Base-by-base conservation (phyloP, 2,797 vertebrate genomes). In the Anguilla obscura region DNA sequence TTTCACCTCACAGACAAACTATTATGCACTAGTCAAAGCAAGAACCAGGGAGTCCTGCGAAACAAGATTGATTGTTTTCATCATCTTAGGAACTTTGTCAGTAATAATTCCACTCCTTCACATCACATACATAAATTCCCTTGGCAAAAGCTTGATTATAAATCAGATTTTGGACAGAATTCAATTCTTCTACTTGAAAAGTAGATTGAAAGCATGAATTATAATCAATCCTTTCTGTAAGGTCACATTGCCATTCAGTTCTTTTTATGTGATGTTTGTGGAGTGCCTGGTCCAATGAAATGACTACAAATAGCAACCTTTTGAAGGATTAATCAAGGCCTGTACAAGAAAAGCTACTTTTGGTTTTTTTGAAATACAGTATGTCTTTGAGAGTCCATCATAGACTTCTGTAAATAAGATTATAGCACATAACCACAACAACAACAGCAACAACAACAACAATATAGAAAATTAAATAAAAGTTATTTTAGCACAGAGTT, bases 221-320 rank as follows among this genome's bases (percentile, higher is more conserved):
- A 45, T n/a, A 82, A 82, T 82, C 79, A 82, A 50, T 82, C 79
- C 40, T 82, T 50, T 82, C 21, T 10, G 40, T 12, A n/a, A 82
- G 40, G 45, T 82, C 79, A 82, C 45, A 82, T 82, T 50, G 45
- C 45, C 8, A n/a, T 82, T 82, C 40, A 50, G 79, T n/a, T 82
- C 79, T 82, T 8, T n/a, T 1, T 1, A 2, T 50, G 45, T 48
- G 6, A 82, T 48, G 40, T 40, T 48, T 80, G 76, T 16, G 30
- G 76, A 40, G 76, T 80, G 76, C 21, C 36, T 18, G 36, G 18
- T n/a, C 40, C 21, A 24, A 7, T 48, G 74, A n/a, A 80, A 50
- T 82, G 40, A 3, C 14, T 80, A 80, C 4, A 27, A 80, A 16
- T 18, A 40, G 33, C 33, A 48, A 10, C 4, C 45, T 82, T 50